Evolutionary conservation across 2,797 vertebrate genomes (phyloP).

Genomic region (Orestias chungarensis): DNA sequence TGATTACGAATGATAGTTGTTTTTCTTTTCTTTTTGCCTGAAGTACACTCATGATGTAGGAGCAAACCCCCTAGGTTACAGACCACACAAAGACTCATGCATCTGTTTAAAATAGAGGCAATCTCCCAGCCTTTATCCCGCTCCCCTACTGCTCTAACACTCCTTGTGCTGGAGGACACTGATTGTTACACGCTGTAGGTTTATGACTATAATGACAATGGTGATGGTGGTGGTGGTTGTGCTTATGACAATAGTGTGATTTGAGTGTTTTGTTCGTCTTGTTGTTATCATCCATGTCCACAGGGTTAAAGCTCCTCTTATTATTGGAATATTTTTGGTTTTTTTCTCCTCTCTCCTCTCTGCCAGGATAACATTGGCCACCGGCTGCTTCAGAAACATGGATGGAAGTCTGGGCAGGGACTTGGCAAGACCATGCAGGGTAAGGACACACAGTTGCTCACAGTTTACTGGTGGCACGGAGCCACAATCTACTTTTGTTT

Average conservation of each 20-base stretch:
- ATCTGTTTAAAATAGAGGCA: slow-evolving; percentile 58
- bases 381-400: slow-evolving; percentile 99
- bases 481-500: slow-evolving; percentile 27
- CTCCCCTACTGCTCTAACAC: slow-evolving; percentile 50
- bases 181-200: slow-evolving; percentile 78
- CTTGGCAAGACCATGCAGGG: slow-evolving; percentile 98
- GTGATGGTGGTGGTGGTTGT: slow-evolving; percentile 75
- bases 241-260: slow-evolving; percentile 77
- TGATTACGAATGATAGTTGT: slow-evolving; percentile 45
- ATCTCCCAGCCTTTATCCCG: slow-evolving; percentile 48
- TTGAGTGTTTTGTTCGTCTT: slow-evolving; percentile 65
- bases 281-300: slow-evolving; percentile 70
- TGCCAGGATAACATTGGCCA: slow-evolving; percentile 99
- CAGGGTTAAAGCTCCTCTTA: slow-evolving; percentile 94
- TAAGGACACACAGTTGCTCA: slow-evolving; percentile 78
- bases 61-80: slow-evolving; percentile 52
- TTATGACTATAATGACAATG: slow-evolving; percentile 68
- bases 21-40: slow-evolving; percentile 34
- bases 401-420: slow-evolving; percentile 99
- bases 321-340: slow-evolving; percentile 99
- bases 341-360: slow-evolving; percentile 93
- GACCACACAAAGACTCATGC: slow-evolving; percentile 58
- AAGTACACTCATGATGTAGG: slow-evolving; percentile 40
- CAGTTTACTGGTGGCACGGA: slow-evolving; percentile 48
- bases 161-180: slow-evolving; percentile 78